These are phyloP conservation scores for Unio pictorum DNA, from an alignment of 2,888 invertebrate species.

Conservation along the genomic window DNA sequence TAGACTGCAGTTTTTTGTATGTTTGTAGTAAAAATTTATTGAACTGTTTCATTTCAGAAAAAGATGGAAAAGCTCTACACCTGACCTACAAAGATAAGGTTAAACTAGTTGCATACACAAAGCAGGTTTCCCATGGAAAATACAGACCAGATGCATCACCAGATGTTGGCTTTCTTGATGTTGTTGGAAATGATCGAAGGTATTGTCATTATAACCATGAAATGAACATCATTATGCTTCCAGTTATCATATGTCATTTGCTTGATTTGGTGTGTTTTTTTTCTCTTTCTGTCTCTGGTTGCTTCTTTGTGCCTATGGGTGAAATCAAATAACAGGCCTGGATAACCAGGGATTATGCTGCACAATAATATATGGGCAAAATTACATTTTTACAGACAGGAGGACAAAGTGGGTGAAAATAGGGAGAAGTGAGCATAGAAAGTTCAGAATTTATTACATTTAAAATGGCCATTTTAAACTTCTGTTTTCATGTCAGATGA, in stretches of 20 bases:
- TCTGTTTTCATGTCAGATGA: too few relatives aligned
- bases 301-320: too few relatives aligned
- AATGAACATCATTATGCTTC: background rate
- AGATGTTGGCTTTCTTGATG: slow-evolving; percentile 92
- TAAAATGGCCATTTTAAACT: too few relatives aligned
- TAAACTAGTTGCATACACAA: slow-evolving; percentile 91
- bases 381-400: too few relatives aligned
- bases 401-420: too few relatives aligned
- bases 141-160: slow-evolving; percentile 77
- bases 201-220: slow-evolving; percentile 47
- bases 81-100: slow-evolving; percentile 94
- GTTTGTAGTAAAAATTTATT: too few relatives aligned
- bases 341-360: too few relatives aligned
- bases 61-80: slow-evolving; percentile 97
- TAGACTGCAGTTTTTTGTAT: too few relatives aligned
- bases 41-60: slow-evolving; percentile 78
- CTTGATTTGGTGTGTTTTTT: background rate
- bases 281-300: background rate
- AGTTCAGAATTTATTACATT: too few relatives aligned
- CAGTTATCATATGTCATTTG: background rate
- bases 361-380: too few relatives aligned
- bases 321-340: too few relatives aligned
- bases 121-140: slow-evolving; percentile 88
- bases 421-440: too few relatives aligned
- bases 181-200: slow-evolving; percentile 93